phyloP scores from a whole-genome alignment of 2,888 invertebrate genomes.

The Tetranychus truncatus region DNA sequence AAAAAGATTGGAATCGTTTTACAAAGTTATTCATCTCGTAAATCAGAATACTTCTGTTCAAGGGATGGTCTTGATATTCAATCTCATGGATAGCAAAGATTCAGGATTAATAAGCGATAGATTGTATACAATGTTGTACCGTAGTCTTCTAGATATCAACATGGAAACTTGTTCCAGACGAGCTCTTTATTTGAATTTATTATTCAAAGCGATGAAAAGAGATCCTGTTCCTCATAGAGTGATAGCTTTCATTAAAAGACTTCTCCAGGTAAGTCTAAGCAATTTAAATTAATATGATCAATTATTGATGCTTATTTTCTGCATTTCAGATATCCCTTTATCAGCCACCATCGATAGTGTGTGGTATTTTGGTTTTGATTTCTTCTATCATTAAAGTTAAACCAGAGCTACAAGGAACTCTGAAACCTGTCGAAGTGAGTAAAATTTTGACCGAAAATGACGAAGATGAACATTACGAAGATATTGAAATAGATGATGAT shows the following conservation, averaged over 20 bases:
- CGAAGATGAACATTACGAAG: neutral
- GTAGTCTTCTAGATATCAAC: conserved; percentile 58
- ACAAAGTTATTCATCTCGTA: conserved; percentile 58
- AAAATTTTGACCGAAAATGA: neutral
- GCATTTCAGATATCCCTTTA: neutral
- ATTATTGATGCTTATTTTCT: neutral
- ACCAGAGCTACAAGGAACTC: neutral
- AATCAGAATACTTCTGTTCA: conserved; percentile 49
- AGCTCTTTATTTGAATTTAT: conserved; percentile 62
- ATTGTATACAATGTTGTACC: conserved; percentile 65
- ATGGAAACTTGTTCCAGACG: conserved; percentile 42
- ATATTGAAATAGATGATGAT: conserved; percentile 28
- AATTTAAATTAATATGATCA: neutral
- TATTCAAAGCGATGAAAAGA: conserved; percentile 62
- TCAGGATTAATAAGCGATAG: conserved; percentile 33
- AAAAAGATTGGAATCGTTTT: conserved; percentile 53
- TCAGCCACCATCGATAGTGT: neutral
- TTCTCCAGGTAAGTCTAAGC: conserved; percentile 43
- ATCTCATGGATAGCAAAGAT: conserved; percentile 11
- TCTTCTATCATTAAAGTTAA: neutral
- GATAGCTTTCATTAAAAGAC: conserved; percentile 64
- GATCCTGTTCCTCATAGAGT: conserved; percentile 54
- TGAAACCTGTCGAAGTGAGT: neutral
- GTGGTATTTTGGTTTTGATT: neutral
- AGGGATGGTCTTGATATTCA: conserved; percentile 42